Conservation (phyloP, 1,140 invertebrate species). For the Apis cerana region DNA sequence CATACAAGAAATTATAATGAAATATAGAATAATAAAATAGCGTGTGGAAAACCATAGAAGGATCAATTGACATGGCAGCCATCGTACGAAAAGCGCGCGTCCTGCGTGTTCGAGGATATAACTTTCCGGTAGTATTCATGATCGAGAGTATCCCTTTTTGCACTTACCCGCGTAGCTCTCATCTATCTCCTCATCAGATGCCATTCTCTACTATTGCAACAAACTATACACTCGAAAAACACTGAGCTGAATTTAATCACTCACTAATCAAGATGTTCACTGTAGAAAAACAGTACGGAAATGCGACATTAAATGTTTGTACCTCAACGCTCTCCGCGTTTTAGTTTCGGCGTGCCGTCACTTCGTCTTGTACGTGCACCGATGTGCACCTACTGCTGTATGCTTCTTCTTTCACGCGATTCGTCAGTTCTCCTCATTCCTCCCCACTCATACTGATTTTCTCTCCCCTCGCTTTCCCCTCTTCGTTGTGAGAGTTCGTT, state of each 20-base stretch:
- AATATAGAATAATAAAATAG: neutral
- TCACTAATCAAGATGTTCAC: constrained; percentile 27
- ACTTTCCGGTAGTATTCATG: constrained; percentile 44
- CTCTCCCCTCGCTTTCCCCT: neutral
- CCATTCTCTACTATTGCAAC: constrained; percentile 81
- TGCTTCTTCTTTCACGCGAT: constrained; percentile 53
- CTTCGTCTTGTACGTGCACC: constrained; percentile 46
- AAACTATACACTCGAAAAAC: constrained; percentile 15
- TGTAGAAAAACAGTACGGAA: constrained; percentile 53
- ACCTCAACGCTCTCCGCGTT: constrained; percentile 39
- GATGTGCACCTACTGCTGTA: constrained; percentile 53
- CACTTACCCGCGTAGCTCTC: constrained; percentile 89
- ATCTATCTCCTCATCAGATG: constrained; percentile 89
- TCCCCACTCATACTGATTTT: neutral
- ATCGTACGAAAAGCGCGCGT: constrained; percentile 78
- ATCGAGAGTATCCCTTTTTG: neutral
- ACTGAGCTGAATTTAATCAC: neutral
- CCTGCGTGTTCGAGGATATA: constrained; percentile 61
- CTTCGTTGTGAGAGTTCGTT: neutral
- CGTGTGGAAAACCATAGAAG: constrained; percentile 20
- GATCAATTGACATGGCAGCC: constrained; percentile 76
- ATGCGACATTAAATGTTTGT: constrained; percentile 65
- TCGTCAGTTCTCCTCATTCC: constrained; percentile 57
- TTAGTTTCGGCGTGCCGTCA: constrained; percentile 49
- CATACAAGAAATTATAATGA: neutral